Base-by-base conservation (phyloP, 2,113 vertebrate genomes). In the Australoheros scitulus region DNA sequence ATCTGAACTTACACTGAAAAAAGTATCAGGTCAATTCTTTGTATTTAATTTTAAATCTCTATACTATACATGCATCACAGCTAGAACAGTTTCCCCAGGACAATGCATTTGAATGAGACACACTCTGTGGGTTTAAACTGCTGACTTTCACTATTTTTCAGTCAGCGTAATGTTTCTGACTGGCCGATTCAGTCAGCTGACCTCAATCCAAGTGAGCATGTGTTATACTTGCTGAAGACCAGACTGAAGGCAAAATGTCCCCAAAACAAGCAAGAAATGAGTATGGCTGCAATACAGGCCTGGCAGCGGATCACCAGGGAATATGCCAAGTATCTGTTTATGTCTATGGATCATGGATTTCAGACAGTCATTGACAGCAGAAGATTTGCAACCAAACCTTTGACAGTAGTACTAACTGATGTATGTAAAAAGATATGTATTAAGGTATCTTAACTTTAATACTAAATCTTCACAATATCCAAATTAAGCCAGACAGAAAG, bases 191-290 rank as follows among this genome's bases (percentile, higher is more conserved):
- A 72, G 79, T 89, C 88, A 82, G 81, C 81, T 89, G 86, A 91
- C 90, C 76, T 77, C 72, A 75, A 47, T 82, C 87, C 84, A 90
- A 90, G 43, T 72, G 77, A 84, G 90, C 91, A 88, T 87, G 79
- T 92, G 87, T 82, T 90, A 76, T 74, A 75, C 72, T 85, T 77
- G 70, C 89, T 76, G 61, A 61, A 61, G 88, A 88, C 86, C 83
- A 91, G 85, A 85, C 78, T 90, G 83, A 84, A 64, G 72, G 83
- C 90, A 85, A 83, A 82, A 83, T 74, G 79, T 55, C 81, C 78
- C 72, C 76, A 77, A 83, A 92, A 88, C 87, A 87, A 87, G 87
- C 85, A 88, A 91, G 88, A 84, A 80, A 76, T 22, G 29, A 89
- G 79, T 77, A 84, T 87, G 89, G 85, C 85, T 87, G 70, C 77